Base-by-base conservation (phyloP, 2,113 vertebrate species). In the Pungitius pungitius region DNA sequence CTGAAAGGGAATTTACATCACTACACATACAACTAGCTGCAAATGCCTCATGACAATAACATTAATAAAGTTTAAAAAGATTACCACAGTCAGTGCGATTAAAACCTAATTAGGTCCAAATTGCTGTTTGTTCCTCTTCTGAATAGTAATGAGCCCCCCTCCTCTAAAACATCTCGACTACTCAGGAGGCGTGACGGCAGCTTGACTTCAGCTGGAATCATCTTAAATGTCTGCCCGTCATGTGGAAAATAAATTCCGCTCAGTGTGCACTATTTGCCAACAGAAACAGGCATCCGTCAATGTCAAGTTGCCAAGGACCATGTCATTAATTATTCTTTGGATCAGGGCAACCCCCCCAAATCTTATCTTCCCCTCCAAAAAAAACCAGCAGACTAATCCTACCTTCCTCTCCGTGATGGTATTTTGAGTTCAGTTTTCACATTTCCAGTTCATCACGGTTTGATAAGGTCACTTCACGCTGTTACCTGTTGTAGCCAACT, bases 361-460 rank as follows among this genome's bases (percentile, higher is more conserved):
- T 59, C 52, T 70, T 54, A 17, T 56, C 47, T 58, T 62, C 64
- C 68, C 51, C 67, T 68, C 14, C 22, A 7, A 40, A 83, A 83
- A 77, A 78, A 55, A 81, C 70, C 68, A 71, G 84, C 77, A 84
- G 87, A 88, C 88, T 85, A 69, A 84, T 81, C 78, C 82, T n/a
- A 61, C 78, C 84, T 87, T 66, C 75, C 70, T 80, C 84, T 80
- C 84, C 27, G 15, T 11, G 79, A 91, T 88, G 85, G 87, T 84
- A 92, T 94, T 94, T 93, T 93, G 90, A 93, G 93, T 93, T 92
- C 87, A 87, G 86, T 88, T 92, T 92, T 90, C 89, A 91, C 85
- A 94, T 94, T 94, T 94, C 91, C 92, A 90, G 90, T 93, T 94
- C 92, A 94, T 94, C 91, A 90, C 90, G 82, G 90, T 92, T 91